Conservation (phyloP, 2,888 invertebrate species). For the Drosophila prostipennis region DNA sequence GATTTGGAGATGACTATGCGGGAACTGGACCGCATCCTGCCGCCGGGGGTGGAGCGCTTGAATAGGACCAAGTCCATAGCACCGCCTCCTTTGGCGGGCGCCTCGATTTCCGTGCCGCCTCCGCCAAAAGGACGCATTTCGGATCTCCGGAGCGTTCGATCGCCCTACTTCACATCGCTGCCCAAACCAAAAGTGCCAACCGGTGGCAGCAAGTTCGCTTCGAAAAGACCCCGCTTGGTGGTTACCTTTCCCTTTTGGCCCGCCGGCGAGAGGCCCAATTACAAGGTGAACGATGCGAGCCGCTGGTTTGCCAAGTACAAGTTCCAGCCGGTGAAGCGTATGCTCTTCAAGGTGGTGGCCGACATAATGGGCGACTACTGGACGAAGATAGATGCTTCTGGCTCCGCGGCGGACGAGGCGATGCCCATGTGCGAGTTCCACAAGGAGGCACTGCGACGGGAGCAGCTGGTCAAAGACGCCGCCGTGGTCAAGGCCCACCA, state of each 20-base stretch:
- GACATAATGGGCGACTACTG: slow-evolving; percentile 25
- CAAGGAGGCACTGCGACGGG: not conserved
- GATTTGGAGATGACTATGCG: slow-evolving; percentile 67
- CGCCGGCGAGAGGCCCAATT: slow-evolving; percentile 18
- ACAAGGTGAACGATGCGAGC: slow-evolving; percentile 8
- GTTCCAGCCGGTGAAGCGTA: slow-evolving; percentile 25
- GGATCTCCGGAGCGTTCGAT: not conserved
- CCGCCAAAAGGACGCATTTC: not conserved
- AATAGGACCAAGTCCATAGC: not conserved
- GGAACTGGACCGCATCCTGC: slow-evolving; percentile 68
- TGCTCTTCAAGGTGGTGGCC: slow-evolving; percentile 12
- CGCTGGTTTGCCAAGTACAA: slow-evolving; percentile 43
- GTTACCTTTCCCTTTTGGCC: slow-evolving; percentile 41
- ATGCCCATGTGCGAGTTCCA: slow-evolving; percentile 22
- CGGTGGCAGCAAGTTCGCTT: not conserved
- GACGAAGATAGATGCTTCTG: not conserved
- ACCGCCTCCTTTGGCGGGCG: not conserved
- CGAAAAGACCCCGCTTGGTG: not conserved
- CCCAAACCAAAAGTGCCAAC: slow-evolving; percentile 17
- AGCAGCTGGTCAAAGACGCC: slow-evolving; percentile 32
- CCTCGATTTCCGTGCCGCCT: not conserved
- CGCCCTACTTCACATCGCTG: slow-evolving; percentile 22
- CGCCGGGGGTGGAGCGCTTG: slow-evolving; percentile 34
- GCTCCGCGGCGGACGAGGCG: not conserved
- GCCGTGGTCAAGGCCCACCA: slow-evolving; percentile 36